phyloP scores from a whole-genome alignment of 2,888 invertebrate species.

The Zygothrica quintamaculata region DNA sequence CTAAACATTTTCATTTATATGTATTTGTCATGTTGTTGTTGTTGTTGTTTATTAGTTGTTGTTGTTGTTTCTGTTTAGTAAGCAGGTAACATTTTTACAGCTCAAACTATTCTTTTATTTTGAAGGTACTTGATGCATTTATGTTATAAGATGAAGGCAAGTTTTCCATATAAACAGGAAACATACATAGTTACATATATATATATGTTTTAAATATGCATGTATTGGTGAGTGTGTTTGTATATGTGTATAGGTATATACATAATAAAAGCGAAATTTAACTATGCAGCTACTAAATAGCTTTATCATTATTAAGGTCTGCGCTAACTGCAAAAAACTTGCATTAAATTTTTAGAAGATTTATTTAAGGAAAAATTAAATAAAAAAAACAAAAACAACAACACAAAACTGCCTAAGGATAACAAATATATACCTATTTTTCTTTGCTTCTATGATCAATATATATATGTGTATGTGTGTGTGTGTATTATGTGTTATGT shows the following conservation, averaged over 20 bases:
- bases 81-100: constrained; percentile 85
- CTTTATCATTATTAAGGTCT: constrained; percentile 15
- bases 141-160: constrained; percentile 44
- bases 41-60: constrained; percentile 14
- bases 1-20: constrained; percentile 37
- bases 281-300: constrained; percentile 33
- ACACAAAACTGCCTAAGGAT: constrained; percentile 24
- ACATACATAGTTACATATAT: constrained; percentile 15
- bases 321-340: constrained; percentile 50
- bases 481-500: constrained; percentile 28
- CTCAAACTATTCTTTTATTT: constrained; percentile 82
- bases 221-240: constrained; percentile 6
- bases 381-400: constrained; percentile 26
- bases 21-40: constrained; percentile 21
- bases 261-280: constrained; percentile 51
- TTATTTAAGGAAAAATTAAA: constrained; percentile 34
- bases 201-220: too few species aligned
- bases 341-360: constrained; percentile 52
- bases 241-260: constrained; percentile 21
- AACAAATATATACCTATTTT: constrained; percentile 46
- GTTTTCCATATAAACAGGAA: constrained; percentile 32
- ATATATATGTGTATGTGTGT: constrained; percentile 28
- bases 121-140: constrained; percentile 80
- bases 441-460: constrained; percentile 37
- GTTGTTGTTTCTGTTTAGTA: constrained; percentile 63